Evolutionary conservation across 2,888 invertebrate genomes (phyloP), one percentile per base, ranked within the genome.

Genomic region (Drosophila infuscata): DNA sequence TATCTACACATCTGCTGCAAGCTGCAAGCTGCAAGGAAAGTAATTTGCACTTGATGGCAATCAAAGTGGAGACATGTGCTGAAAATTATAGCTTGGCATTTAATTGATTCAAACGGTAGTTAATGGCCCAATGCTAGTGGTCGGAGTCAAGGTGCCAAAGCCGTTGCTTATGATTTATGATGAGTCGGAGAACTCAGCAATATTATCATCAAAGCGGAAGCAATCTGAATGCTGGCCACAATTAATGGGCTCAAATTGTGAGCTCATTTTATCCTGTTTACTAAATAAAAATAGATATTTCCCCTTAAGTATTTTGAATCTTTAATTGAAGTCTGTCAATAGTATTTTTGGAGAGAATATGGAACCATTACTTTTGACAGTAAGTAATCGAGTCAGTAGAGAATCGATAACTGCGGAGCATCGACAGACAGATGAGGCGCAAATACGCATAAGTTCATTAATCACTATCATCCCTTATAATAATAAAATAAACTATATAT

Each of bases 81-180:
- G 65, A 73, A 81, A 81, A 83, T 83, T 74, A 83, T 76, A 46
- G 71, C 71, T 71, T 57, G 52, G 70, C 59, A 74, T 69, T 70
- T 79, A 73, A 83, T 81, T 71, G 83, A 72, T 87, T 79, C 76
- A 52, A 83, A 83, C 82, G 82, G 82, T 84, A 83, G 72, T 76
- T 83, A 68, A 85, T 85, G 75, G 70, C 52, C 25, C 52, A 30
- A 58, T 80, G 62, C 58, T 49, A 48, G 69, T 72, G 64, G 63
- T 36, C 51, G n/a, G 25, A 12, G 29, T 12, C 29, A 15, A 32
- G 20, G 43, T 20, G 46, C n/a, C 43, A 56, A 60, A 66, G 46
- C 48, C 33, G 52, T 52, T 64, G 41, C 51, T 38, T 53, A 70
- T 66, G 56, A 74, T 68, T 74, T 67, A 68, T 74, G 59, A 46